Evolutionary conservation across 2,888 invertebrate genomes (phyloP).

Genomic region (Volucella zonaria): DNA sequence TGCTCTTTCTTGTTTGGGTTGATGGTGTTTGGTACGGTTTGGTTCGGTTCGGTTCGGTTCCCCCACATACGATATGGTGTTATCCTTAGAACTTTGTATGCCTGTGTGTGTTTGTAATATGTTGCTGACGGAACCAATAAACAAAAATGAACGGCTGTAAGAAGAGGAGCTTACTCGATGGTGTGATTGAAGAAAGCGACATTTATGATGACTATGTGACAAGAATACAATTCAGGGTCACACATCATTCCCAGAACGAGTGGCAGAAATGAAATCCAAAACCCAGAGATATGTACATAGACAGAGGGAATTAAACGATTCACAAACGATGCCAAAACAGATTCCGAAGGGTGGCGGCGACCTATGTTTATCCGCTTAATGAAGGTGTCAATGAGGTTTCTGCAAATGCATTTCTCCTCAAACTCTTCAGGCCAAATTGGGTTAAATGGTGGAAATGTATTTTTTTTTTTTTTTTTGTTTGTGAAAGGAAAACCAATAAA

Average conservation of each 20-base stretch:
- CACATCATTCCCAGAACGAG: slow-evolving; percentile 63
- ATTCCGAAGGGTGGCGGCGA: slow-evolving; percentile 7
- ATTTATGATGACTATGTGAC: slow-evolving; percentile 71
- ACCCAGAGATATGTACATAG: too few relatives aligned
- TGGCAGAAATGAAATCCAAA: not conserved
- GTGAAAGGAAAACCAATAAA: slow-evolving; percentile 51
- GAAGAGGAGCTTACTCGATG: slow-evolving; percentile 43
- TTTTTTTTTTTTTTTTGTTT: slow-evolving; percentile 24
- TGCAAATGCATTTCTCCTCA: slow-evolving; percentile 29
- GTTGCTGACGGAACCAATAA: slow-evolving; percentile 71
- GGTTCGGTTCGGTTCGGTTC: not conserved
- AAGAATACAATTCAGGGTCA: slow-evolving; percentile 62
- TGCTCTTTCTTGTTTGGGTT: slow-evolving; percentile 1
- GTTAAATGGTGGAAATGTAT: slow-evolving; percentile 33
- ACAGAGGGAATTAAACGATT: slow-evolving; percentile 67
- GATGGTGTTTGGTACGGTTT: not conserved
- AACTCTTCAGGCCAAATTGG: slow-evolving; percentile 37
- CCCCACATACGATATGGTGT: slow-evolving; percentile 16
- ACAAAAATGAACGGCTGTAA: slow-evolving; percentile 61
- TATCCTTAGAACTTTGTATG: slow-evolving; percentile 16
- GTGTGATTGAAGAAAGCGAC: slow-evolving; percentile 66
- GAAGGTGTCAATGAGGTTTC: slow-evolving; percentile 67
- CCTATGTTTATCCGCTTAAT: slow-evolving; percentile 63
- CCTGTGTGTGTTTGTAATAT: slow-evolving; percentile 6
- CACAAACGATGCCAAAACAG: slow-evolving; percentile 26